Conservation (phyloP, 2,888 invertebrate species). For the Andrena trimmerana region DNA sequence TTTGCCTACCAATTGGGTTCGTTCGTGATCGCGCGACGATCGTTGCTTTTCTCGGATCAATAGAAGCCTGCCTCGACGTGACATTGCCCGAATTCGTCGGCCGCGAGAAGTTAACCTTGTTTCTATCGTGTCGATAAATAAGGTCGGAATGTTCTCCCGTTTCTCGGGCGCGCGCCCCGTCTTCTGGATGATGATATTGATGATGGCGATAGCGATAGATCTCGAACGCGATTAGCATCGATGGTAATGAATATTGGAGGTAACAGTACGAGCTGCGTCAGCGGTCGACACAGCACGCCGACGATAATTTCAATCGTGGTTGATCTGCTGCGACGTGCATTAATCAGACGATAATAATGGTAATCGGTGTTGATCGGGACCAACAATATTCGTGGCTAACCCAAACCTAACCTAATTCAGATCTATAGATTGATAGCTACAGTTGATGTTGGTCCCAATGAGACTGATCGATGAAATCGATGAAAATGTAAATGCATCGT, state of each 20-base stretch:
- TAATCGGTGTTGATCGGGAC: slow-evolving; percentile 11
- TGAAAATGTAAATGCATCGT: neutral
- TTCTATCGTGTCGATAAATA: slow-evolving; percentile 17
- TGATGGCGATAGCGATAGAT: neutral
- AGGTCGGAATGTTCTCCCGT: neutral
- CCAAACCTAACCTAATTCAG: neutral
- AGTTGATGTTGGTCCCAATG: neutral
- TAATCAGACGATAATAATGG: neutral
- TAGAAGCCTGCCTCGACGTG: slow-evolving; percentile 19
- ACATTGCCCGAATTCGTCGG: slow-evolving; percentile 50
- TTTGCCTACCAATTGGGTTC: slow-evolving; percentile 32
- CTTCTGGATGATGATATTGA: neutral
- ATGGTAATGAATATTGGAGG: slow-evolving; percentile 16
- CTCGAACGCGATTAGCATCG: slow-evolving; percentile 9
- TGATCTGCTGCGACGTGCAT: slow-evolving; percentile 7
- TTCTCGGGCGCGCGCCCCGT: neutral
- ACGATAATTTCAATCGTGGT: slow-evolving; percentile 1
- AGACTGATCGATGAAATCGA: neutral
- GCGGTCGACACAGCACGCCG: neutral
- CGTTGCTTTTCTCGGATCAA: slow-evolving; percentile 43
- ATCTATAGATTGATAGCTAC: neutral
- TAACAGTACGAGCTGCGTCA: neutral
- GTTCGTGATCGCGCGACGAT: slow-evolving; percentile 33
- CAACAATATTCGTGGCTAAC: neutral
- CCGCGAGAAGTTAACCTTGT: neutral